A percentile compares a stretch with the other conserved stretches of the same genome.
phyloP scores from a whole-genome alignment of 92 coral and sea anemone genomes.

The Pocillopora grandis region DNA sequence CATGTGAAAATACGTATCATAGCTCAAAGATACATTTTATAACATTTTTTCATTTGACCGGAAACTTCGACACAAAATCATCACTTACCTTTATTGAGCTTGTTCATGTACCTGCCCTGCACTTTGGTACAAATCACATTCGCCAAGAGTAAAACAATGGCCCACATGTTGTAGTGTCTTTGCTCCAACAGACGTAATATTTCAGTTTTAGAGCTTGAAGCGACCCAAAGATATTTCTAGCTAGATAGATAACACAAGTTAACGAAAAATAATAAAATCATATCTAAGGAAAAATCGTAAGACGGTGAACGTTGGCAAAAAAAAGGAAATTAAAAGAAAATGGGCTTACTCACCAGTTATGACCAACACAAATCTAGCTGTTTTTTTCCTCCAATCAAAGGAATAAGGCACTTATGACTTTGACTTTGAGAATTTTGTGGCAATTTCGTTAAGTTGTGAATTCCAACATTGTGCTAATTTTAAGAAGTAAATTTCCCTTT shows the following conservation, averaged over 20 bases:
- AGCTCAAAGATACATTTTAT: background rate
- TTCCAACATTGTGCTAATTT: background rate
- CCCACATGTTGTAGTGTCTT: slow-evolving; percentile 25
- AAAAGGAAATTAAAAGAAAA: background rate
- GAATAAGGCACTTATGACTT: background rate
- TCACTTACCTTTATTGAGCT: slow-evolving; percentile 23
- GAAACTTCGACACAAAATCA: background rate
- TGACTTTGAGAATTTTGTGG: background rate
- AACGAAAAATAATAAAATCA: background rate
- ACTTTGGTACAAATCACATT: slow-evolving; percentile 29
- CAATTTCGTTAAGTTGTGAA: background rate
- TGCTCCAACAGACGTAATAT: background rate
- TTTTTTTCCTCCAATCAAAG: background rate
- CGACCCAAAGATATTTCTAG: background rate
- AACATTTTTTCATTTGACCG: background rate
- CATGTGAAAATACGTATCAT: background rate
- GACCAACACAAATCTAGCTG: slow-evolving; percentile 5
- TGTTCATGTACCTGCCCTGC: slow-evolving; percentile 24
- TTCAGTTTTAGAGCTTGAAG: background rate
- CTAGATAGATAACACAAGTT: background rate
- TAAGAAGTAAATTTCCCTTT: background rate
- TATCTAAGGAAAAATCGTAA: background rate
- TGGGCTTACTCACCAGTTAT: slow-evolving; percentile 26
- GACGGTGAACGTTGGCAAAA: too few relatives aligned
- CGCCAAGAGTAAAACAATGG: slow-evolving; percentile 21